A percentile compares a stretch with the other conserved stretches of the same genome.
Conservation (phyloP, 2,113 vertebrate genomes). For the rat (Rattus norvegicus) region GRCr8 NC_086027.1:97579501-97580000, state of each 20-base stretch:
- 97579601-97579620: not conserved
- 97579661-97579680: fast-evolving
- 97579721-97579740: slow-evolving; percentile 43
- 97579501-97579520: fast-evolving
- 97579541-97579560: not conserved
- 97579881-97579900: not conserved
- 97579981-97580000: not conserved
- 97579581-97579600: not conserved
- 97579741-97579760: not conserved
- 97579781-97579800: not conserved
- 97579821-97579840: not conserved
- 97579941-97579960: not conserved
- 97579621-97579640: not conserved
- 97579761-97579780: slow-evolving; percentile 63
- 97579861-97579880: slow-evolving; percentile 31
- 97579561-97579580: not conserved
- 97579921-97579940: slow-evolving; percentile 42
- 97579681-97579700: fast-evolving
- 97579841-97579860: not conserved
- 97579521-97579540: fast-evolving
- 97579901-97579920: not conserved
- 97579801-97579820: not conserved
- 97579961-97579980: not conserved
- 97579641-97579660: not conserved
- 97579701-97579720: not conserved